Conservation (phyloP, 1,140 invertebrate species). For the Habropoda laboriosa region DNA sequence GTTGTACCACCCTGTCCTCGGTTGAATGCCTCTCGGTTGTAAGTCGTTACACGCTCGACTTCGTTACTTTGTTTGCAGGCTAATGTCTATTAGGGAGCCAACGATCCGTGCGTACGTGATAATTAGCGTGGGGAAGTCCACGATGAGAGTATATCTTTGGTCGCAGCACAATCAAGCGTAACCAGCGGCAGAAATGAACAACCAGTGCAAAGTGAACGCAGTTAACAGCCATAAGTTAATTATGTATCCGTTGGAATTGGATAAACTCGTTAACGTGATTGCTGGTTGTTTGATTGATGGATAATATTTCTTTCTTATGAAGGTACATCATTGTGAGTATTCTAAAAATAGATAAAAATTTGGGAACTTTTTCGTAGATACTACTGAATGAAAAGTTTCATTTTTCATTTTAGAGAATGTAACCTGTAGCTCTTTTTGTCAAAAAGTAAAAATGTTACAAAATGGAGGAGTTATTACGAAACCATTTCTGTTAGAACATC, state of each 20-base stretch:
- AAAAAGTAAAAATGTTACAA: too few species aligned
- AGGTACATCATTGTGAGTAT: too few species aligned
- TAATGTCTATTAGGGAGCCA: slow-evolving; percentile 56
- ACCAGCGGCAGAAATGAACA: slow-evolving; percentile 31
- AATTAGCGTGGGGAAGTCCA: slow-evolving; percentile 45
- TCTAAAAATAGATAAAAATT: too few species aligned
- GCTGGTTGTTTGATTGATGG: too few species aligned
- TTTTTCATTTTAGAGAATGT: too few species aligned
- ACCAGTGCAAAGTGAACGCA: background rate
- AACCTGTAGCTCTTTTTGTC: too few species aligned
- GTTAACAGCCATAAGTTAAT: background rate
- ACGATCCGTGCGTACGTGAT: slow-evolving; percentile 52
- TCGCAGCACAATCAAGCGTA: slow-evolving; percentile 16
- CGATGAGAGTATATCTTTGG: background rate
- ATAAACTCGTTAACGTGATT: background rate
- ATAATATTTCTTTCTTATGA: too few species aligned
- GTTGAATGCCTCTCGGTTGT: slow-evolving; percentile 31
- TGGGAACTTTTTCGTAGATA: too few species aligned
- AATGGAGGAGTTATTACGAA: too few species aligned
- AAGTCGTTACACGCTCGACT: slow-evolving; percentile 63
- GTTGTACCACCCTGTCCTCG: slow-evolving; percentile 21
- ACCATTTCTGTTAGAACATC: too few species aligned
- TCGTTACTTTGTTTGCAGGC: slow-evolving; percentile 59
- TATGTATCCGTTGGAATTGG: background rate
- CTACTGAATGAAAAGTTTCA: too few species aligned